Percentiles rank a stretch among this genome's conserved stretches.
Evolutionary conservation across 2,113 vertebrate species (phyloP).

Genomic region (Symphodus melops): DNA sequence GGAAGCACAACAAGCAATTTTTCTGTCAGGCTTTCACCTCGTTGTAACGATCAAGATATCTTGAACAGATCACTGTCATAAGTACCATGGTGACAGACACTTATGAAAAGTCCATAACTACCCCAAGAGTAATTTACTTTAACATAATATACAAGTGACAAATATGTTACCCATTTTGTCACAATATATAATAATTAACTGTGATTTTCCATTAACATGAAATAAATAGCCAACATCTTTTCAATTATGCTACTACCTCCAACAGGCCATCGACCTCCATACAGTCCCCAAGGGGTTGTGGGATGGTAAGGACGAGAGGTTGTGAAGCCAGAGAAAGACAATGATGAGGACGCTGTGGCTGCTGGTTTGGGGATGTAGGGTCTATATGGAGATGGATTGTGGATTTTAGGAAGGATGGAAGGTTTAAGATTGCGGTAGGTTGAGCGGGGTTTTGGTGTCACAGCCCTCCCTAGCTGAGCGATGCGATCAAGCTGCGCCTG

Average conservation of each 20-base stretch:
- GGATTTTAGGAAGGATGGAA: conserved; percentile 31
- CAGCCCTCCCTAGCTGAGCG: conserved; percentile 72
- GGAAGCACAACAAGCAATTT: too few relatives aligned
- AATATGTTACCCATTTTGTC: too few relatives aligned
- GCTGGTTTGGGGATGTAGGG: conserved; percentile 31
- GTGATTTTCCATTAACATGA: too few relatives aligned
- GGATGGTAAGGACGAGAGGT: conserved; percentile 44
- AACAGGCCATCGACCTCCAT: conserved; percentile 68
- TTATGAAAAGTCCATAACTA: too few relatives aligned
- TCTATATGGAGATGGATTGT: conserved; percentile 29
- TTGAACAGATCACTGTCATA: too few relatives aligned
- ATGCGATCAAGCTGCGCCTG: conserved; percentile 80
- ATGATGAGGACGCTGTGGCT: conserved; percentile 29
- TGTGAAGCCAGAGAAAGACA: conserved; percentile 28
- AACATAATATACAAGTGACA: too few relatives aligned
- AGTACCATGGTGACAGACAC: too few relatives aligned
- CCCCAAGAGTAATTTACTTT: too few relatives aligned
- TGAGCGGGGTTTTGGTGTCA: conserved; percentile 74
- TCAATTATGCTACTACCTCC: conserved; percentile 37
- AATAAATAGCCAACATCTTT: not conserved
- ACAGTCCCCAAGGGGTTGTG: conserved; percentile 49
- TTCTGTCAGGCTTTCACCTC: too few relatives aligned
- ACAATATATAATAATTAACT: too few relatives aligned
- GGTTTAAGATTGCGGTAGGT: conserved; percentile 40
- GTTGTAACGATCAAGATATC: too few relatives aligned